These are phyloP conservation scores for Mesoclemmys tuberculata DNA, from an alignment of 2,113 vertebrate species.

Conservation along the genomic window DNA sequence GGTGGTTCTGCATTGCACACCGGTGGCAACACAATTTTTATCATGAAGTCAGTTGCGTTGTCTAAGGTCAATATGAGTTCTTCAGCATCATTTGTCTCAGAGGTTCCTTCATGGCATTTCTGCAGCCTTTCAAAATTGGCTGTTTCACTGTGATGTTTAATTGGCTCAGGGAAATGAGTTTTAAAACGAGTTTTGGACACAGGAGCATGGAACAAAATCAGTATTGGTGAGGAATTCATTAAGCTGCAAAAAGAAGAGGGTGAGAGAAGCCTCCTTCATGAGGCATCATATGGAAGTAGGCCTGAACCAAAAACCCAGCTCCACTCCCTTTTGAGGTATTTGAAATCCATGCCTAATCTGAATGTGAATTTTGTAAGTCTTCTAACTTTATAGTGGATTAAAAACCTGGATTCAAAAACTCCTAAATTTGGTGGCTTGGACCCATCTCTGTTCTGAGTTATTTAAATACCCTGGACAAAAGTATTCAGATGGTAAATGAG, in stretches of 20 bases:
- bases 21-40: not conserved
- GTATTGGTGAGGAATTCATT: not conserved
- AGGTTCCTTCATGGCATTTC: not conserved
- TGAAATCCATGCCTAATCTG: not conserved
- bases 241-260: not conserved
- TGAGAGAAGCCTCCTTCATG: not conserved
- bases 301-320: not conserved
- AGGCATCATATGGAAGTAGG: not conserved
- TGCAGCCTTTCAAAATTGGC: not conserved
- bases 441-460: conserved; percentile 1
- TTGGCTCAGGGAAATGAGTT: not conserved
- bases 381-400: not conserved
- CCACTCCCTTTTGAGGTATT: not conserved
- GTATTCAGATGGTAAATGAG: not conserved
- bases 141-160: not conserved
- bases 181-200: not conserved
- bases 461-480: not conserved
- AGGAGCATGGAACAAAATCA: not conserved
- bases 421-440: not conserved
- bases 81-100: not conserved
- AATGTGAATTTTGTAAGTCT: not conserved
- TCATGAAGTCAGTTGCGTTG: not conserved
- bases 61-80: not conserved
- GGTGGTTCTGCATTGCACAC: not conserved
- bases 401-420: not conserved